Base-by-base conservation (phyloP, 2,888 invertebrate species). In the Cephus spinipes region DNA sequence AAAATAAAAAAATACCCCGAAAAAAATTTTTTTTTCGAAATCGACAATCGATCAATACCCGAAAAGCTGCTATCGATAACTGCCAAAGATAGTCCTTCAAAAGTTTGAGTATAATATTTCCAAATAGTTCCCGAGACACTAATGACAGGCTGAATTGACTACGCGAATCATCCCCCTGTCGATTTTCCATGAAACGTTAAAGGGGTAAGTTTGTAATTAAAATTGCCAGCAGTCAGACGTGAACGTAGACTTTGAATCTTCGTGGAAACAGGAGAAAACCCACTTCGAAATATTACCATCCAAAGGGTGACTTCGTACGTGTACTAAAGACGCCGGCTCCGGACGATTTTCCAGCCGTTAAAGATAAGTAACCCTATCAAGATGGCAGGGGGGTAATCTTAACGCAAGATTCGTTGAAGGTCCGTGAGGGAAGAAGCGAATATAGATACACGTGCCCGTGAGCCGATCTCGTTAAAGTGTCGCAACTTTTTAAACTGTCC, bases 391-490 rank as follows among this genome's bases (percentile, higher is more conserved):
- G 23, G 32, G 3, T 33, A 31, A 71, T 31, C 71, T 71, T 71
- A 71, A 71, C 31, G 32, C 23, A 71, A 11, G 71, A 71, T 71
- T 23, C 71, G 31, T 71, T 30, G 31, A n/a, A 15, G n/a, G 32
- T 33, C 32, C 71, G 1, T 23, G 55, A 55, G 55, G 23, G 23
- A 55, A 55, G 55, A 55, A 23, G 23, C 55, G 23, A 55, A 23
- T 55, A 12, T 6, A 71, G 31, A 71, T 71, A 33, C 71, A n/a
- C 12, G 2, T 15, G 31, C 1, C 31, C 31, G 31, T n/a, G 32
- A 71, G 32, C 33, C 11, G 33, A 71, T 33, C 71, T 71, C 71
- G 71, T 71, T 71, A 71, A 71, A 71, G 71, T 71, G 71, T 31
- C 31, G 33, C 71, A 71, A 71, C 32, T 71, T 71, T 71, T 31